Conservation (phyloP, 2,888 invertebrate species). For the Mechanitis mazaeus region DNA sequence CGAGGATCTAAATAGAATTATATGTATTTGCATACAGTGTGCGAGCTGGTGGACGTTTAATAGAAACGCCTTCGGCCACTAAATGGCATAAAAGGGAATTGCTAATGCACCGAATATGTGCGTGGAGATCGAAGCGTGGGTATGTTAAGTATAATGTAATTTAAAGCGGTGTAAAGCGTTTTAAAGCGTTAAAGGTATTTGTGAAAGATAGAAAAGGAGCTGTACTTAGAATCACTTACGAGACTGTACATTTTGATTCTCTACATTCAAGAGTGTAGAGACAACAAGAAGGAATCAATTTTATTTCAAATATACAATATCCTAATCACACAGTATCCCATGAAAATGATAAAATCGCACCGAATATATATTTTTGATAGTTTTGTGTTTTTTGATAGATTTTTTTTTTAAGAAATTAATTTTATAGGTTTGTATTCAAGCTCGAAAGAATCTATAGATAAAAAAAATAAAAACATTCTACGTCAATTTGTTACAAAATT, state of each 20-base stretch:
- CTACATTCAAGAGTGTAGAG: no score
- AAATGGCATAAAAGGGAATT: slow-evolving; percentile 33
- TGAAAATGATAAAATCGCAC: no score
- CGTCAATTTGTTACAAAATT: no score
- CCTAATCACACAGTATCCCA: no score
- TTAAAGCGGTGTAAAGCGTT: background rate
- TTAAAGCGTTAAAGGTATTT: slow-evolving; percentile 1
- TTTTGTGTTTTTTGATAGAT: no score
- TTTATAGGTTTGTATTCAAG: no score
- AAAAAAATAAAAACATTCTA: no score
- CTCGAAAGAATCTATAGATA: no score
- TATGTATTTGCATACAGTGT: background rate
- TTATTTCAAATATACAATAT: no score
- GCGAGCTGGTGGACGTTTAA: slow-evolving; percentile 11
- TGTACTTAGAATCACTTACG: background rate
- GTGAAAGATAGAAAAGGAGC: background rate
- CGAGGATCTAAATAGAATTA: slow-evolving; percentile 6
- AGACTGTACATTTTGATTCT: background rate
- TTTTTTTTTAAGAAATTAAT: no score
- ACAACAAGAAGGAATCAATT: no score
- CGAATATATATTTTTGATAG: no score
- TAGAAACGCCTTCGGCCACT: slow-evolving; percentile 29
- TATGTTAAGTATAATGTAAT: slow-evolving; percentile 4
- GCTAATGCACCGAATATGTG: slow-evolving; percentile 29
- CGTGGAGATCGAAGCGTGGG: background rate